Evolutionary conservation across 1,140 invertebrate species (phyloP).

Genomic region (Pseudomyrmex flavicornis): DNA sequence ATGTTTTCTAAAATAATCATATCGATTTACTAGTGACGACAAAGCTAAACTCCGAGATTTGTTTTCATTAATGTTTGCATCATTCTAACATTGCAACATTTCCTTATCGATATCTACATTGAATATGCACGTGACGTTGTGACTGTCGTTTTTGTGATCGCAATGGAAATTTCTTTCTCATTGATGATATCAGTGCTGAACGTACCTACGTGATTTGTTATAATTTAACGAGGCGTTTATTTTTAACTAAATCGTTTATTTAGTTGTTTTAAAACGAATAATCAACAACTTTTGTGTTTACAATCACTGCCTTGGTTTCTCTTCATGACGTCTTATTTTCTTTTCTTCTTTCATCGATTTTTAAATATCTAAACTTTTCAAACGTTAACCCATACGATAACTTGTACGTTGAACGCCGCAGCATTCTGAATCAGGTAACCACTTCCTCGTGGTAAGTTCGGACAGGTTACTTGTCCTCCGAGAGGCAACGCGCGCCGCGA

Average conservation of each 20-base stretch:
- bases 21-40: background rate
- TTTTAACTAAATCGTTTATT: background rate
- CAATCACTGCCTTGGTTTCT: background rate
- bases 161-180: slow-evolving; percentile 36
- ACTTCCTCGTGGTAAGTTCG: background rate
- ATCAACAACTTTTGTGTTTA: too few relatives aligned
- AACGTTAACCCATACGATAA: slow-evolving; percentile 32
- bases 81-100: slow-evolving; percentile 17
- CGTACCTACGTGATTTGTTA: background rate
- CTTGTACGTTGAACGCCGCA: slow-evolving; percentile 32
- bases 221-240: background rate
- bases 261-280: background rate
- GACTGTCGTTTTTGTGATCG: background rate
- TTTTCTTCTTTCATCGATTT: background rate
- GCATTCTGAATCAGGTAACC: slow-evolving; percentile 46
- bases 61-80: background rate
- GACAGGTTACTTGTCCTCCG: slow-evolving; percentile 30
- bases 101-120: slow-evolving; percentile 24
- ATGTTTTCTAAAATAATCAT: background rate
- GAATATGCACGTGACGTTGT: background rate
- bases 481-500: slow-evolving; percentile 14
- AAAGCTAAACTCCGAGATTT: background rate
- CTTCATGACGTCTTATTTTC: background rate
- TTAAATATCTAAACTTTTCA: slow-evolving; percentile 24
- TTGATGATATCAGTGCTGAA: background rate